These are phyloP conservation scores for Xiphias gladius DNA, from an alignment of 2,113 vertebrate genomes.

Conservation along the genomic window DNA sequence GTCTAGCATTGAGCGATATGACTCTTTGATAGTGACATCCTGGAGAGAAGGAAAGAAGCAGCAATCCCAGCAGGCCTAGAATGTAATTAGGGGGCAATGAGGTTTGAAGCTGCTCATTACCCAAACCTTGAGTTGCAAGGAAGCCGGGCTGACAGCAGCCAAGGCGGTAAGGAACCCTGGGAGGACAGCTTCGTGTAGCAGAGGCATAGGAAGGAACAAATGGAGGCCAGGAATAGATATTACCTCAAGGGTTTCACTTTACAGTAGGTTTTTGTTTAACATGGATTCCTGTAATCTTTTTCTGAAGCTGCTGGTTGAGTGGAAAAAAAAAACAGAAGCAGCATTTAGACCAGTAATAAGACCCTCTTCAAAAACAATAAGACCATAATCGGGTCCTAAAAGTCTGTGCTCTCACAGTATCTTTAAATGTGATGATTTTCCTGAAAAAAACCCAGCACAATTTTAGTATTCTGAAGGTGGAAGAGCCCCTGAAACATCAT, in stretches of 20 bases:
- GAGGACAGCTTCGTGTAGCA: slow-evolving; percentile 40
- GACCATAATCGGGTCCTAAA: not conserved
- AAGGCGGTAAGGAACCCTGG: slow-evolving; percentile 43
- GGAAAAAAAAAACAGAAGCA: not conserved
- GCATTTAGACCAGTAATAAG: slow-evolving; percentile 18
- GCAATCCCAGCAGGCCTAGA: slow-evolving; percentile 53
- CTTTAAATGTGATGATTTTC: not conserved
- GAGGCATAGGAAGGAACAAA: slow-evolving; percentile 61
- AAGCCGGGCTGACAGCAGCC: slow-evolving; percentile 47
- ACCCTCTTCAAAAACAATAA: slow-evolving; percentile 20
- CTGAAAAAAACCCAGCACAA: not conserved
- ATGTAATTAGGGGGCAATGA: slow-evolving; percentile 77
- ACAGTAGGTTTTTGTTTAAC: slow-evolving; percentile 31
- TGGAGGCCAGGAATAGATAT: slow-evolving; percentile 60
- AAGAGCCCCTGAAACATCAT: slow-evolving; percentile 9
- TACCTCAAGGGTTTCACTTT: slow-evolving; percentile 35
- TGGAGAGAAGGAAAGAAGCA: slow-evolving; percentile 51
- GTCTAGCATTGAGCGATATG: slow-evolving; percentile 45
- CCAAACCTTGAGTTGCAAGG: slow-evolving; percentile 56
- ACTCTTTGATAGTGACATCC: slow-evolving; percentile 69
- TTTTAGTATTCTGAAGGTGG: slow-evolving; percentile 17
- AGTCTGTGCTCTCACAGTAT: not conserved
- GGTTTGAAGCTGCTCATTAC: slow-evolving; percentile 74
- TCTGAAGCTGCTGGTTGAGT: slow-evolving; percentile 1
- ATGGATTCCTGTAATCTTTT: slow-evolving; percentile 30